These are phyloP conservation scores for Haliclystus octoradiatus DNA, from an alignment of 30 jellyfish, hydroid and myxozoan genomes.

Conservation along the genomic window DNA sequence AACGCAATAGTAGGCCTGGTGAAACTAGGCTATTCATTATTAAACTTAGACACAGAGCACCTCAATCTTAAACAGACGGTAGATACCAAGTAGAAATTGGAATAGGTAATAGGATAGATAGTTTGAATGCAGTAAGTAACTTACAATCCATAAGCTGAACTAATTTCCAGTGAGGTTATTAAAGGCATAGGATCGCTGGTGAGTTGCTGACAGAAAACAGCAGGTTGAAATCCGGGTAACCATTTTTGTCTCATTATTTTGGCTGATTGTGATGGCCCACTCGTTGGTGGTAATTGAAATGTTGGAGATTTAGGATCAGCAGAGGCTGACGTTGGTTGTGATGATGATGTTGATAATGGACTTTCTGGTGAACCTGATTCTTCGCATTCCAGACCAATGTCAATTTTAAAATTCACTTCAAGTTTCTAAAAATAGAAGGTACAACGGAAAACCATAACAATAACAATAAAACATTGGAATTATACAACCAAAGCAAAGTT, in stretches of 20 bases:
- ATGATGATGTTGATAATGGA: conserved; percentile 6
- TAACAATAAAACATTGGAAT: no score
- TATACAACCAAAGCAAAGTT: no score
- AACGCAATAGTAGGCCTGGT: no score
- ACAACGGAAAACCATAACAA: no score
- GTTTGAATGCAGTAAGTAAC: no score
- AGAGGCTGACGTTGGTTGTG: neutral
- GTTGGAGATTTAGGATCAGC: conserved; percentile 1
- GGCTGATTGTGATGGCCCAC: conserved; percentile 35
- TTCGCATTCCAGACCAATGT: conserved; percentile 55
- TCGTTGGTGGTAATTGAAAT: conserved; percentile 10
- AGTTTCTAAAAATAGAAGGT: conserved; percentile 38
- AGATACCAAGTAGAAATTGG: no score
- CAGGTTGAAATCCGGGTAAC: conserved; percentile 92
- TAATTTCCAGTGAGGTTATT: conserved; percentile 59
- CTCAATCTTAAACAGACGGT: no score
- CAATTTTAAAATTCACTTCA: conserved; percentile 74
- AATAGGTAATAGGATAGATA: no score
- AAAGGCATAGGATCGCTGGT: conserved; percentile 69
- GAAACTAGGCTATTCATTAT: no score
- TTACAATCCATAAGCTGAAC: conserved; percentile 94
- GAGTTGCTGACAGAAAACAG: conserved; percentile 59
- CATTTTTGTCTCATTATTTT: conserved; percentile 40
- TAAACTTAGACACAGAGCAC: no score
- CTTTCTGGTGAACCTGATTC: conserved; percentile 42